A percentile compares a stretch with the other conserved stretches of the same genome.
phyloP scores from a whole-genome alignment of 2,113 vertebrate genomes.

The Cettia cetti region DNA sequence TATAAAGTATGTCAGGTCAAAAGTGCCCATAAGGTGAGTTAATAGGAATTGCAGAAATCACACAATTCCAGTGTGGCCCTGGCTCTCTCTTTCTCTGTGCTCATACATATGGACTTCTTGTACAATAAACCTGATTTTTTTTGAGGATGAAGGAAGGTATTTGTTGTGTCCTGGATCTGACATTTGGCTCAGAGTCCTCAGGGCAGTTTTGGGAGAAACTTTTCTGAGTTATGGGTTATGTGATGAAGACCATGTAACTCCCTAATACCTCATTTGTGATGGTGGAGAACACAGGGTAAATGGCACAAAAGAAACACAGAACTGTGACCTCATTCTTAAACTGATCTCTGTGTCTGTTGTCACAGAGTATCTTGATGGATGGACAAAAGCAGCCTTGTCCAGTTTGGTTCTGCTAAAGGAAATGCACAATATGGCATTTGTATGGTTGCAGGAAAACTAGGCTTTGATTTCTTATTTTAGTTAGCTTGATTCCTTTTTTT shows the following conservation, averaged over 20 bases:
- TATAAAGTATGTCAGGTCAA: neutral
- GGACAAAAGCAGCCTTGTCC: slow-evolving; percentile 45
- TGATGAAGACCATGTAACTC: neutral
- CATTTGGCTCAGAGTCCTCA: neutral
- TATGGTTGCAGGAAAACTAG: neutral
- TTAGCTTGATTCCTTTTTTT: neutral
- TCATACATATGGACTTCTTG: neutral
- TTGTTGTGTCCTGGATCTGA: neutral
- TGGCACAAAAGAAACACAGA: slow-evolving; percentile 23
- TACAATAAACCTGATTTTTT: neutral
- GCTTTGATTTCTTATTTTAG: slow-evolving; percentile 13
- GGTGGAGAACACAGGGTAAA: slow-evolving; percentile 2
- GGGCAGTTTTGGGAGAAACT: neutral
- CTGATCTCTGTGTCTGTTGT: neutral
- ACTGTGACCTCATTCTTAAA: slow-evolving; percentile 20
- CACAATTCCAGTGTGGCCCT: fast-evolving
- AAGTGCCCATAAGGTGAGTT: neutral
- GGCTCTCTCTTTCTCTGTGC: neutral
- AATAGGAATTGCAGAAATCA: neutral
- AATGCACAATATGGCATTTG: neutral
- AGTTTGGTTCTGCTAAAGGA: neutral
- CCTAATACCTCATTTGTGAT: slow-evolving; percentile 25
- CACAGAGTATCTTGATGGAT: neutral
- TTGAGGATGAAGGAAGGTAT: neutral
- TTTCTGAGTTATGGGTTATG: slow-evolving; percentile 6